phyloP scores from a whole-genome alignment of 2,113 vertebrate genomes.

The Ploceus nigricollis region DNA sequence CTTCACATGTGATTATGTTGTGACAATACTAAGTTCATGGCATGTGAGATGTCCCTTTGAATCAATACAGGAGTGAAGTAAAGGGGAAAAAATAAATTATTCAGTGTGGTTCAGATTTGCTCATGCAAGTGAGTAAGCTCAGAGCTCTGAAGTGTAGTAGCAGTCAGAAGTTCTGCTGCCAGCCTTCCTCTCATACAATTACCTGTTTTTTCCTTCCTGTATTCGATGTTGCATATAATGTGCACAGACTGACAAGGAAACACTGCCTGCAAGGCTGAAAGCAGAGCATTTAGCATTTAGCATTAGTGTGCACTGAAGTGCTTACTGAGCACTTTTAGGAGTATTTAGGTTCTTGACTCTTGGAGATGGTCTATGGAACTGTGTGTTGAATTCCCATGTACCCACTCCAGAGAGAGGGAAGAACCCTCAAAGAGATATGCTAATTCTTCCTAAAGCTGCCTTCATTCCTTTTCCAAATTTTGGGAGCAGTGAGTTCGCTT shows the following conservation, averaged over 20 bases:
- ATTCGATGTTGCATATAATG: background rate
- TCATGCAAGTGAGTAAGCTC: background rate
- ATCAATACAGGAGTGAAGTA: background rate
- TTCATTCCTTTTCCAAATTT: background rate
- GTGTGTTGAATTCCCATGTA: background rate
- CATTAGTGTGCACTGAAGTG: background rate
- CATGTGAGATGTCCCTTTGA: background rate
- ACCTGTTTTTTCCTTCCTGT: background rate
- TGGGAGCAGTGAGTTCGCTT: background rate
- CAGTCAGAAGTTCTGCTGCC: background rate
- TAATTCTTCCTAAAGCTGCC: background rate
- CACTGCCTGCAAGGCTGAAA: background rate
- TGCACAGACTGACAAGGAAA: background rate
- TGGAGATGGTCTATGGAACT: background rate
- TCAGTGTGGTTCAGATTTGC: background rate
- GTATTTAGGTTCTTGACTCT: background rate
- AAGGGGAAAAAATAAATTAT: conserved; percentile 4
- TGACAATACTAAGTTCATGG: background rate
- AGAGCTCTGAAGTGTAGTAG: background rate
- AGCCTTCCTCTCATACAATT: background rate
- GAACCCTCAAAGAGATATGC: background rate
- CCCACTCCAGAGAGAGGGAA: background rate
- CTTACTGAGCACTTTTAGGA: background rate
- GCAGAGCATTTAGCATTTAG: background rate
- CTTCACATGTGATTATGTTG: background rate